phyloP scores from a whole-genome alignment of 2,888 invertebrate species.

The Macrophya alboannulata region DNA sequence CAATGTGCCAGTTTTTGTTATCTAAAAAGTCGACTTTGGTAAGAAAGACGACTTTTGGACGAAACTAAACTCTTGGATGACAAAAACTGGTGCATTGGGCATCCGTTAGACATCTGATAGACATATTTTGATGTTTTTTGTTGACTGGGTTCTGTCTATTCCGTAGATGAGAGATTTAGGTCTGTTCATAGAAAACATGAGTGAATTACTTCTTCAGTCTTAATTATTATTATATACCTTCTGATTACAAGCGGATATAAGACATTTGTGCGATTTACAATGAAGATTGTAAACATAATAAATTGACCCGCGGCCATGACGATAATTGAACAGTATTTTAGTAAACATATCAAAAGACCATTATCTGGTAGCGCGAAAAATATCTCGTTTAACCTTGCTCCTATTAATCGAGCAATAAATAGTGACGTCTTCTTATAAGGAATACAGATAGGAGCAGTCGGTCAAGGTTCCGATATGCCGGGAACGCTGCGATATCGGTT shows the following conservation, averaged over 20 bases:
- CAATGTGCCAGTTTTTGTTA: too few species aligned
- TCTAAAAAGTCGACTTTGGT: too few species aligned
- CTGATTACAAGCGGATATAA: background rate
- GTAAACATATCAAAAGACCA: background rate
- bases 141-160: background rate
- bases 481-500: background rate
- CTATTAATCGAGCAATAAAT: constrained; percentile 25
- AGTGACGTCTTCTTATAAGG: constrained; percentile 22
- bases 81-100: too few species aligned
- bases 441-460: constrained; percentile 10
- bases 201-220: background rate
- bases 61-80: too few species aligned
- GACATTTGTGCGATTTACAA: background rate
- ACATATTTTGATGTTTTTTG: too few species aligned
- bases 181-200: background rate
- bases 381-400: constrained; percentile 27
- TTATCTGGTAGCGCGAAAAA: constrained; percentile 20
- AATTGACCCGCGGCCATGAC: background rate
- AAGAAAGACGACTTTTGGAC: too few species aligned
- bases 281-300: background rate
- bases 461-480: constrained; percentile 21
- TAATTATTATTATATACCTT: background rate
- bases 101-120: too few species aligned
- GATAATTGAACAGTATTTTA: background rate
- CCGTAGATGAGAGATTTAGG: background rate